Percentiles rank a stretch among this genome's conserved stretches.
These are phyloP conservation scores for Xenopus petersii DNA, from an alignment of 2,797 vertebrate genomes.

Conservation along the genomic window DNA sequence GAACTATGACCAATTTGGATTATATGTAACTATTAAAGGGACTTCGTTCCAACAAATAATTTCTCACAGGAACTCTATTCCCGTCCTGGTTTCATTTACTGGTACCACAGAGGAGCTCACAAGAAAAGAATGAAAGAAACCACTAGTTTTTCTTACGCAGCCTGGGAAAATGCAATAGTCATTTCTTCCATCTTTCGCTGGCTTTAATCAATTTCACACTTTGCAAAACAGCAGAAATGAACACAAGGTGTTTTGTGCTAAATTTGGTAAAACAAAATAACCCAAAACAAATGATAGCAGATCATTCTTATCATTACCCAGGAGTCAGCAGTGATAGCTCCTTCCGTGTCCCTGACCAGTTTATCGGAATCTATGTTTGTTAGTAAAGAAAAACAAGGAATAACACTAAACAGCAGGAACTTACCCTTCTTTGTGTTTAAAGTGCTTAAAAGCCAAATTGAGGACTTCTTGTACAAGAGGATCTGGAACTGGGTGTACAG, in stretches of 20 bases:
- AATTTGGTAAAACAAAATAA: not conserved
- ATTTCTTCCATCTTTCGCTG: not conserved
- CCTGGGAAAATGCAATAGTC: not conserved
- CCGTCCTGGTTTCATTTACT: too few relatives aligned
- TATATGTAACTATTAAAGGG: too few relatives aligned
- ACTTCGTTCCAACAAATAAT: too few relatives aligned
- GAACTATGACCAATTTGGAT: too few relatives aligned
- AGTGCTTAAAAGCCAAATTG: conserved; percentile 99
- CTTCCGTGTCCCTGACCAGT: not conserved
- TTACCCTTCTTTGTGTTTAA: conserved; percentile 99
- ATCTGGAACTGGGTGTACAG: conserved; percentile 98
- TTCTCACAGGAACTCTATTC: too few relatives aligned
- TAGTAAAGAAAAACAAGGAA: not conserved
- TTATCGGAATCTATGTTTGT: not conserved
- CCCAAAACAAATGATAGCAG: too few relatives aligned
- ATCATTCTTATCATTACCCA: not conserved
- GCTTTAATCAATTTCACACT: not conserved
- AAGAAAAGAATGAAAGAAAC: not conserved
- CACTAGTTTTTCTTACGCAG: not conserved
- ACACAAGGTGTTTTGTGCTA: not conserved
- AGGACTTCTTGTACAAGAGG: conserved; percentile 98
- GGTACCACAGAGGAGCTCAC: not conserved
- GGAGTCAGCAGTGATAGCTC: not conserved
- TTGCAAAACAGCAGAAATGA: not conserved
- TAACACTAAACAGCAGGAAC: conserved; percentile 52